phyloP scores from a whole-genome alignment of 2,888 invertebrate genomes.

The Mythimna pallens region DNA sequence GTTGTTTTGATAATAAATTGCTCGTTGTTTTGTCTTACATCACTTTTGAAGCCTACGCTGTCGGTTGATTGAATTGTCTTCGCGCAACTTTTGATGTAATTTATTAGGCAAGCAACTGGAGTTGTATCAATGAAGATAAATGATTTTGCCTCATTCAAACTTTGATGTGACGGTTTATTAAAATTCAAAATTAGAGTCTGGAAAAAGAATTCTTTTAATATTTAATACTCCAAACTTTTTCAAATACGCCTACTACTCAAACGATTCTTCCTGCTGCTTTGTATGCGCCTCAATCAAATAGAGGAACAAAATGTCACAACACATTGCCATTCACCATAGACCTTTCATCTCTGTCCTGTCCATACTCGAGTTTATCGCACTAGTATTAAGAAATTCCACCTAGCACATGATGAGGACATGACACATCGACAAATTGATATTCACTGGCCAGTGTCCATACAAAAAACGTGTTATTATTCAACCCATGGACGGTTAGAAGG shows the following conservation, averaged over 20 bases:
- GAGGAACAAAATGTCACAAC: not conserved
- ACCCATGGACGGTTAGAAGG: constrained; percentile 66
- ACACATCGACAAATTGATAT: constrained; percentile 82
- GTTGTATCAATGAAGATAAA: constrained; percentile 22
- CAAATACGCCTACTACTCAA: not conserved
- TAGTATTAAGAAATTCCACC: constrained; percentile 60
- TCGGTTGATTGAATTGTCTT: constrained; percentile 37
- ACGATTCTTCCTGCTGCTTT: no score
- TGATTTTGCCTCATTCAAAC: not conserved
- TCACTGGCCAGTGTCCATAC: constrained; percentile 70
- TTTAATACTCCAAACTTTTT: not conserved
- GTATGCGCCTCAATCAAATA: not conserved
- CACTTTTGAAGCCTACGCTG: constrained; percentile 41
- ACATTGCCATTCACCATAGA: constrained; percentile 6
- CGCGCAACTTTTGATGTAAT: constrained; percentile 1
- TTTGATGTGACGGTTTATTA: not conserved
- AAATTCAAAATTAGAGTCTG: not conserved
- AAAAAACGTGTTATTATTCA: constrained; percentile 84
- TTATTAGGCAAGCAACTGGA: not conserved
- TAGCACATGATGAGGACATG: constrained; percentile 68
- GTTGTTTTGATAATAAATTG: constrained; percentile 34
- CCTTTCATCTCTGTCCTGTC: constrained; percentile 8
- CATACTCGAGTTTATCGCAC: constrained; percentile 46
- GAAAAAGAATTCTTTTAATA: no score
- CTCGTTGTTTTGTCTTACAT: constrained; percentile 21